Evolutionary conservation across 2,113 vertebrate genomes (phyloP), one percentile per base, ranked within the genome.

Genomic region (Dipodomys merriami): DNA sequence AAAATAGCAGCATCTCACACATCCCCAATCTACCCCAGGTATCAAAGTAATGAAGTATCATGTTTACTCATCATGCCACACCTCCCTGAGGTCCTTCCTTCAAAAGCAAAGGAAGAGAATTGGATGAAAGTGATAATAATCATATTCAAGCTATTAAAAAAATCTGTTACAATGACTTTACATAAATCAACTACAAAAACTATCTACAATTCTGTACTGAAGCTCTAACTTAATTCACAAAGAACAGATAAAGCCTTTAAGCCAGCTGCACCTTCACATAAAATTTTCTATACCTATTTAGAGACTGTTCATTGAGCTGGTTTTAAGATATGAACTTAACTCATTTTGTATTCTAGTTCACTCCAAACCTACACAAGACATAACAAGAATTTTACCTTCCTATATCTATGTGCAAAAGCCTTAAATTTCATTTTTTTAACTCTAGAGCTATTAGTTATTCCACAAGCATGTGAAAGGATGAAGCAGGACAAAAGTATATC

Each of bases 171-270:
- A 86, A 67, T 53, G 29, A 30, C 12, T 64, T 65, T 62, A 64
- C 29, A 8, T 46, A 65, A 90, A 69, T 57, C 83, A 91, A 90
- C 18, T 73, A 72, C 64, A 86, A 93, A 90, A 84, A 33, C n/a
- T 9, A 1, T 44, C 72, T 27, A 30, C 11, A 68, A 44, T 67
- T 86, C 60, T 10, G 11, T 30, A 53, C 19, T 6, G 6, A 82
- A 69, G 5, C 44, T 94, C 27, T 67, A 71, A 53, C 25, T 39
- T 46, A 29, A 13, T 53, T 83, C 68, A 86, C 67, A 91, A 83
- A 87, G 33, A 18, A 89, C 0, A 0, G 79, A 76, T 33, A 77
- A 90, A 1, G 53, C 53, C 46, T 16, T n/a, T 77, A 69, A 87
- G n/a, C 18, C 60, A 71, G 10, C 16, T 11, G 6, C 11, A 91